Evolutionary conservation across 2,888 invertebrate genomes (phyloP).

Genomic region (Criorhina ranunculi): DNA sequence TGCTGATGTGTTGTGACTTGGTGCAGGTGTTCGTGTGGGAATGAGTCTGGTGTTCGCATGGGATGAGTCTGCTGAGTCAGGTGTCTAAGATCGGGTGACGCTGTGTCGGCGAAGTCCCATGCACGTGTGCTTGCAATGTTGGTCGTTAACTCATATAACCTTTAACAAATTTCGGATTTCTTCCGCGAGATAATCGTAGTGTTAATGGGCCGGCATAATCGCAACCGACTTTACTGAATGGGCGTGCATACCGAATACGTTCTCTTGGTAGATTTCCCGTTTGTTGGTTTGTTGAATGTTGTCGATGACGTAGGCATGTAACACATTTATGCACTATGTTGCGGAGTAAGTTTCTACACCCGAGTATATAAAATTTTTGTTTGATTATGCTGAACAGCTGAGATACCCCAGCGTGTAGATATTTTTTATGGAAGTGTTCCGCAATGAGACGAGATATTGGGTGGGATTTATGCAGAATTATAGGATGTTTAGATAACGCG

Average conservation of each 20-base stretch:
- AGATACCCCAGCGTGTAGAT: neutral
- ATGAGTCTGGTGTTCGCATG: too few relatives aligned
- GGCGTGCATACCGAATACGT: constrained; percentile 11
- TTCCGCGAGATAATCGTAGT: constrained; percentile 4
- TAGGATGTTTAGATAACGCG: neutral
- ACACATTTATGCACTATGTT: neutral
- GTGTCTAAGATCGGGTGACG: too few relatives aligned
- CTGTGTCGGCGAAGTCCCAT: neutral
- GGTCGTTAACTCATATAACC: too few relatives aligned
- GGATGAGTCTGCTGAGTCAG: too few relatives aligned
- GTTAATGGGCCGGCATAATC: constrained; percentile 25
- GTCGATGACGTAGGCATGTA: neutral
- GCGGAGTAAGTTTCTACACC: neutral
- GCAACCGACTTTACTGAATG: constrained; percentile 15
- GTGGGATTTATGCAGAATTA: constrained; percentile 2
- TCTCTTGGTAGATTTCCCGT: constrained; percentile 2
- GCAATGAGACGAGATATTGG: neutral
- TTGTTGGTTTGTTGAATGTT: neutral
- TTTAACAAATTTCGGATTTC: constrained; percentile 17
- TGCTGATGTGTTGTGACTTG: too few relatives aligned
- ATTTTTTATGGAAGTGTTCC: neutral
- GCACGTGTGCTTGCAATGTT: too few relatives aligned
- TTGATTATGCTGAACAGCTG: neutral
- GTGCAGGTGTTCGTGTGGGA: too few relatives aligned
- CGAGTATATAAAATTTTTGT: neutral